These are phyloP conservation scores for Macaca nemestrina DNA, from an alignment of 2,113 vertebrate genomes.

Conservation along the genomic window DNA sequence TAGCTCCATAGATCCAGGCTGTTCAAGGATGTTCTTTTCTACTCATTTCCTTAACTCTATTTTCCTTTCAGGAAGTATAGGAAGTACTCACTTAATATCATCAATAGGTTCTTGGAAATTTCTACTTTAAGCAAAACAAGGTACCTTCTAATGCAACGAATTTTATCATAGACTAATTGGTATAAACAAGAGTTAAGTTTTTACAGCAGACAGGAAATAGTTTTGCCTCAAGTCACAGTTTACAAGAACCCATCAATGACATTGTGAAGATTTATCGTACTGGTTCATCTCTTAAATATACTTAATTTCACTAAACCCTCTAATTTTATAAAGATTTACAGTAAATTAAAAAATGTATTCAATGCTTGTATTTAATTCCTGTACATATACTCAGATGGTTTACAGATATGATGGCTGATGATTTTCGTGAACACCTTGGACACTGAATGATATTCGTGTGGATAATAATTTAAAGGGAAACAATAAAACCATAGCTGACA, in stretches of 20 bases:
- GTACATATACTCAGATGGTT: fast-evolving
- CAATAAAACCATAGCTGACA: not conserved
- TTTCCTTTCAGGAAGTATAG: not conserved
- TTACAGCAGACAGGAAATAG: not conserved
- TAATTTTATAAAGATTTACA: not conserved
- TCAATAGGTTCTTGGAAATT: not conserved
- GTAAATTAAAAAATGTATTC: not conserved
- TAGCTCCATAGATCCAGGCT: too few species aligned
- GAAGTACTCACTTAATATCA: not conserved
- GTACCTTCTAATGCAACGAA: not conserved
- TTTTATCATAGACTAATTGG: not conserved
- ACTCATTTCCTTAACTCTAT: not conserved
- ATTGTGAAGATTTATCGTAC: not conserved
- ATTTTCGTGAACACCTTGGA: not conserved
- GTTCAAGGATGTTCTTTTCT: not conserved
- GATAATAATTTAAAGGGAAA: not conserved
- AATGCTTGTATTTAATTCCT: not conserved
- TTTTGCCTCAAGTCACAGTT: not conserved
- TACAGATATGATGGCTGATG: not conserved
- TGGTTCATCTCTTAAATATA: not conserved
- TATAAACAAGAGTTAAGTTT: not conserved
- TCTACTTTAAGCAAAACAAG: not conserved
- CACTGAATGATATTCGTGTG: not conserved
- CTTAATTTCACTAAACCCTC: not conserved
- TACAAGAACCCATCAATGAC: not conserved